phyloP scores from a whole-genome alignment of 2,113 vertebrate genomes.

The Sakesphorus luctuosus region DNA sequence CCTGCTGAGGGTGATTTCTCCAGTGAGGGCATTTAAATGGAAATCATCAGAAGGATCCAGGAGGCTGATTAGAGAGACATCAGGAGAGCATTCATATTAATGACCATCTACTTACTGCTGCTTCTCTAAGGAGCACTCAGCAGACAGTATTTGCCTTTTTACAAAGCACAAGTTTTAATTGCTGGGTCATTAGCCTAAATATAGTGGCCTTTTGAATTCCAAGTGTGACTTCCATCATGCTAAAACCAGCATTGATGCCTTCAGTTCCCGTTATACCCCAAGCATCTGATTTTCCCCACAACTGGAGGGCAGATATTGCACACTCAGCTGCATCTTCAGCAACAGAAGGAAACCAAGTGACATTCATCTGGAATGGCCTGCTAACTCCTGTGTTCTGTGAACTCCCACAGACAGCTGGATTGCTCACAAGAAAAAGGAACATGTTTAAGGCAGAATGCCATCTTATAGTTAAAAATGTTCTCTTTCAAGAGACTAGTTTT shows the following conservation, averaged over 20 bases:
- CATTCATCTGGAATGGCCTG: background rate
- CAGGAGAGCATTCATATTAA: background rate
- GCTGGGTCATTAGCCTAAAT: background rate
- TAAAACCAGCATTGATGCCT: background rate
- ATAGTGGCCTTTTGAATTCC: background rate
- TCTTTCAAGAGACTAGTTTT: background rate
- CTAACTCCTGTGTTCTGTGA: background rate
- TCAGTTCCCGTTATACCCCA: background rate
- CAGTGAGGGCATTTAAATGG: constrained; percentile 69
- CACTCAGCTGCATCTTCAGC: background rate
- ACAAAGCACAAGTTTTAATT: background rate
- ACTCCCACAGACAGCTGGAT: background rate
- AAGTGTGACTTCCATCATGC: background rate
- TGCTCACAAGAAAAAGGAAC: background rate
- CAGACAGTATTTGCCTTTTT: background rate
- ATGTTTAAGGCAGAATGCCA: background rate
- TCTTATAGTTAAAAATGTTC: background rate
- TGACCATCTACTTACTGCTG: background rate
- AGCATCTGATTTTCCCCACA: background rate
- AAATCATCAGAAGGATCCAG: constrained; percentile 62
- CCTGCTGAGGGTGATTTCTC: constrained; percentile 73
- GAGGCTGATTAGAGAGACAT: constrained; percentile 68
- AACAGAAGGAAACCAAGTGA: background rate
- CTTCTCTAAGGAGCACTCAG: background rate
- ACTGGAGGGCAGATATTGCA: background rate